Base-by-base conservation (phyloP, 2,888 invertebrate species). In the Troides oblongomaculatus region DNA sequence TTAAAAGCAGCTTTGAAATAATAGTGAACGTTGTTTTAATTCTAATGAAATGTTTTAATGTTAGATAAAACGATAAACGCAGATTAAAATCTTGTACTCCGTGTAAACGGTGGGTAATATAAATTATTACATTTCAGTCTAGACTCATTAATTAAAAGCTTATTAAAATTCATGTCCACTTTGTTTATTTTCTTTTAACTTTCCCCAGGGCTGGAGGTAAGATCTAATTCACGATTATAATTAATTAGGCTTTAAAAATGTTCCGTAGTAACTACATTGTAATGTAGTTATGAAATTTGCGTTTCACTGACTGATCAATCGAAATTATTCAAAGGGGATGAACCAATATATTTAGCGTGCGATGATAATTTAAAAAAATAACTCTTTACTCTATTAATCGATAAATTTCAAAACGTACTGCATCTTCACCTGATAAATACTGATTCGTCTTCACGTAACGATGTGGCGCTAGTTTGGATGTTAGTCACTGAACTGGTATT, bases 61-160 rank as follows among this genome's bases (percentile, higher is more conserved):
- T 53, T 70, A 63, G 59, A 62, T 62, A 65, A 57, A 53, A 66
- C 62, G 59, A 66, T 62, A 70, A 62, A 50, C 21, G 1, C 10
- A 36, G 66, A 66, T 66, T 66, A 57, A 23, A 69, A 69, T 66
- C 62, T 6, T 58, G 43, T 50, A 17, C 18, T 25, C 30, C 25
- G 18, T 43, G 23, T 62, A 23, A 66, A 61, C 57, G 69, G 7
- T 46, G 46, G 62, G n/a, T 57, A 62, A 43, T 57, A 46, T 46
- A 46, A 57, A 25, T 61, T 60, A 56, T 69, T 4, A 62, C 62
- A 46, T 63, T 66, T 65, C 58, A 14, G 69, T 66, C 65, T 69
- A 69, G 66, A 69, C 69, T 7, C 50, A 69, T 66, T 66, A 62
- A 69, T 69, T 62, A 66, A 59, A 53, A 39, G 23, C 10, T 62